Conservation (phyloP, 2,888 invertebrate species). For the Zaprionus lineosus region DNA sequence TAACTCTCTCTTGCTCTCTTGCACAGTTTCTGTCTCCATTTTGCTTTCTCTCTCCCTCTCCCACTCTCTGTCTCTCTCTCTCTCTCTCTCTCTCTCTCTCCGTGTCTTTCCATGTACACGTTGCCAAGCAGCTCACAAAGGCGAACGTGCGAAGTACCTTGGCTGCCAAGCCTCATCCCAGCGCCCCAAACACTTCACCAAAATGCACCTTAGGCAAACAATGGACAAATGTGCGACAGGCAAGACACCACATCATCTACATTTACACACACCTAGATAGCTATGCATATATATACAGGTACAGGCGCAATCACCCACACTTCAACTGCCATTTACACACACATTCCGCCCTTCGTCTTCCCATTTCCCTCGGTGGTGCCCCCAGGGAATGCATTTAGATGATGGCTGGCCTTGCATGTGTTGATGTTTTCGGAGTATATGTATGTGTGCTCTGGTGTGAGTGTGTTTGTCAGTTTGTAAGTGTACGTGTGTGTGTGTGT, state of each 20-base stretch:
- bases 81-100: too few species aligned
- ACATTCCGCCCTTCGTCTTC: neutral
- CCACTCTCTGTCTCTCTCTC: too few species aligned
- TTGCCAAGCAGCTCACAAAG: constrained; percentile 66
- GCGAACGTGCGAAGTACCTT: constrained; percentile 71
- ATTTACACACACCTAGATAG: neutral
- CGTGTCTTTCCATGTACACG: too few species aligned
- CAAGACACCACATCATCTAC: neutral
- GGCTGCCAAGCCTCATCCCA: constrained; percentile 42
- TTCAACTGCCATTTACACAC: too few species aligned
- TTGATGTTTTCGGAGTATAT: constrained; percentile 25
- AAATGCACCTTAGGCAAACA: constrained; percentile 68
- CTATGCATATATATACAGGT: too few species aligned
- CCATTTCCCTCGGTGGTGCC: neutral
- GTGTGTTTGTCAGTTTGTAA: constrained; percentile 4
- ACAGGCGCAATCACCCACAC: too few species aligned
- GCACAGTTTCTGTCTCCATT: too few species aligned
- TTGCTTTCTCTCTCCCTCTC: too few species aligned
- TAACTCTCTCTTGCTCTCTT: neutral
- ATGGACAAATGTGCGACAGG: constrained; percentile 45
- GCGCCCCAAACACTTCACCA: constrained; percentile 39
- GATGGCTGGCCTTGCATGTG: constrained; percentile 36
- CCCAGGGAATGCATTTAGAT: constrained; percentile 40
- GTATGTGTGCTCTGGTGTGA: neutral
- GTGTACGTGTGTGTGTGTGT: constrained; percentile 7